Conservation (phyloP, 2,797 vertebrate genomes). For the Intellagama lesueurii region DNA sequence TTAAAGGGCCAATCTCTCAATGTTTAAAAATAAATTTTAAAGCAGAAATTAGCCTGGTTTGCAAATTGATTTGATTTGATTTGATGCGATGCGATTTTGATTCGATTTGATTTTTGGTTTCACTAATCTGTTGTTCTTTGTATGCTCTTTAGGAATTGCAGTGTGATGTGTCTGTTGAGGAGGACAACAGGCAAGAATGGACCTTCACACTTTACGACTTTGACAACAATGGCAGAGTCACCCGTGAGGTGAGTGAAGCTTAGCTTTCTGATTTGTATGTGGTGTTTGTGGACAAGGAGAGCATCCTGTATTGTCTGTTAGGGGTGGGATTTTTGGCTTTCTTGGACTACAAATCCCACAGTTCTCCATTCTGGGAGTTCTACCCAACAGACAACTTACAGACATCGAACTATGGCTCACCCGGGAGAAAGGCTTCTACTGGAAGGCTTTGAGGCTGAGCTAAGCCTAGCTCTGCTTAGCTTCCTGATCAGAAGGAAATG, state of each 20-base stretch:
- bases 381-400: too few species aligned
- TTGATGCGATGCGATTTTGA: too few species aligned
- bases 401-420: too few species aligned
- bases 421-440: too few species aligned
- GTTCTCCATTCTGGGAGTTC: too few species aligned
- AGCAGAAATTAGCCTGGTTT: not conserved
- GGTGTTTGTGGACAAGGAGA: conserved; percentile 40
- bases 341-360: too few species aligned
- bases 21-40: not conserved
- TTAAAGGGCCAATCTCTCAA: not conserved
- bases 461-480: too few species aligned
- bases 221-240: conserved; percentile 98
- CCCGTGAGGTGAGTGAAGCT: conserved; percentile 89
- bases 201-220: conserved; percentile 99
- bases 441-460: too few species aligned
- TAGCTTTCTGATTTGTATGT: conserved; percentile 33
- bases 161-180: conserved; percentile 97
- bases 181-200: conserved; percentile 98
- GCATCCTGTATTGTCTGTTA: conserved; percentile 40
- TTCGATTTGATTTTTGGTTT: conserved; percentile 39
- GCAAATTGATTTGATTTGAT: not conserved
- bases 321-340: too few species aligned
- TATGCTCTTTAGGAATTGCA: conserved; percentile 90
- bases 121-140: conserved; percentile 68
- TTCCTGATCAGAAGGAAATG: too few species aligned